A percentile compares a stretch with the other conserved stretches of the same genome.
Conservation (phyloP, 2,113 vertebrate species). For the Monopterus albus region DNA sequence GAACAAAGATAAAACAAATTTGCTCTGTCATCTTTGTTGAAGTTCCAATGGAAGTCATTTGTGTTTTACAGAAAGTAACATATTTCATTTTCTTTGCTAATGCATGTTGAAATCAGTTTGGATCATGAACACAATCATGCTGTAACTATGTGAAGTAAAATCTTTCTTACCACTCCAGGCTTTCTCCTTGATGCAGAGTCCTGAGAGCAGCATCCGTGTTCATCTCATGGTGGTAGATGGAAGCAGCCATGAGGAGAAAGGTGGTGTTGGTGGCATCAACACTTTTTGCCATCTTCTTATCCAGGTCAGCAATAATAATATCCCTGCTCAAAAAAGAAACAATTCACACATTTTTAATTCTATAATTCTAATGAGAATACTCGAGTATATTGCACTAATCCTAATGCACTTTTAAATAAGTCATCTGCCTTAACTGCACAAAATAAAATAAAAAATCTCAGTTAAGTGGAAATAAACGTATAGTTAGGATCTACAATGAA, state of each 20-base stretch:
- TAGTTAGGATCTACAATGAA: no score
- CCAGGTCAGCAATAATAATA: conserved; percentile 85
- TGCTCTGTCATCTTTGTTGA: not conserved
- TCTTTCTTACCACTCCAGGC: conserved; percentile 89
- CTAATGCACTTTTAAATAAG: no score
- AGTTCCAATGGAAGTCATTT: not conserved
- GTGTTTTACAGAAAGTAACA: no score
- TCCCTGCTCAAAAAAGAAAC: conserved; percentile 78
- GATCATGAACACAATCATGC: not conserved
- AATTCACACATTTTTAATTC: not conserved
- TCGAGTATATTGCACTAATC: no score
- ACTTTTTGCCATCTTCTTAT: conserved; percentile 92
- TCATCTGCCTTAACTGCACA: no score
- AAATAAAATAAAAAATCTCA: no score
- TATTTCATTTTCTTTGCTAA: no score
- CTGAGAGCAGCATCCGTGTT: conserved; percentile 90
- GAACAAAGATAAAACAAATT: not conserved
- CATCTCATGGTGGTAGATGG: conserved; percentile 89
- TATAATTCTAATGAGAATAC: not conserved
- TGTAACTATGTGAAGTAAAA: not conserved
- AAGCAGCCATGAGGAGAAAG: conserved; percentile 93
- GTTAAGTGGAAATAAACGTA: no score
- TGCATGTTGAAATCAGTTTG: not conserved
- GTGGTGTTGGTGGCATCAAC: conserved; percentile 89
- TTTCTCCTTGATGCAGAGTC: conserved; percentile 92